These are phyloP conservation scores for Eupeodes luniger DNA, from an alignment of 2,888 invertebrate species.

Conservation along the genomic window DNA sequence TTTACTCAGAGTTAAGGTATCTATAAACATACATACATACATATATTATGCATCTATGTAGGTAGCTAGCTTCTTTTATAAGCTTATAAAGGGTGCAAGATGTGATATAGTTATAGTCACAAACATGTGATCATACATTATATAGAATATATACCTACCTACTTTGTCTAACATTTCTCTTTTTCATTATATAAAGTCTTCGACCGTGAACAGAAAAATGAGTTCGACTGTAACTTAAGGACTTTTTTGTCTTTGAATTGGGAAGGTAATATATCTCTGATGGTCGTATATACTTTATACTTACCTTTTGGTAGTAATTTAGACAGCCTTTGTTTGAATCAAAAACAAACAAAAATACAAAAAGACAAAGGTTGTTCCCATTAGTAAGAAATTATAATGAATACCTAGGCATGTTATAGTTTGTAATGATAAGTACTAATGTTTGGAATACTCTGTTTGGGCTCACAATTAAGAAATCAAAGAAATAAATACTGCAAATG, in stretches of 20 bases:
- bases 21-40: neutral
- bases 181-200: conserved; percentile 7
- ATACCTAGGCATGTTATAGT: too few relatives aligned
- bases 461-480: too few relatives aligned
- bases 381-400: neutral
- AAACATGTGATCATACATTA: conserved; percentile 12
- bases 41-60: too few relatives aligned
- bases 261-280: conserved; percentile 10
- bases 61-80: conserved; percentile 16
- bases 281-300: neutral
- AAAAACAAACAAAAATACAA: neutral
- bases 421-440: too few relatives aligned
- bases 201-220: conserved; percentile 31
- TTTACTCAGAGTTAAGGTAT: conserved; percentile 51
- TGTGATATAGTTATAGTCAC: conserved; percentile 29
- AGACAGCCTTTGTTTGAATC: too few relatives aligned
- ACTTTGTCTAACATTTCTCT: neutral
- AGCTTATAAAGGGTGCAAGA: conserved; percentile 52
- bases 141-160: neutral
- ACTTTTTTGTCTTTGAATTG: conserved; percentile 19
- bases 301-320: neutral
- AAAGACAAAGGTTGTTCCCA: neutral
- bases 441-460: too few relatives aligned
- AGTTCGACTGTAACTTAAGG: conserved; percentile 33
- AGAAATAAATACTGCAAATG: too few relatives aligned